Base-by-base conservation (phyloP, 2,888 invertebrate genomes). In the Eledona agricola region DNA sequence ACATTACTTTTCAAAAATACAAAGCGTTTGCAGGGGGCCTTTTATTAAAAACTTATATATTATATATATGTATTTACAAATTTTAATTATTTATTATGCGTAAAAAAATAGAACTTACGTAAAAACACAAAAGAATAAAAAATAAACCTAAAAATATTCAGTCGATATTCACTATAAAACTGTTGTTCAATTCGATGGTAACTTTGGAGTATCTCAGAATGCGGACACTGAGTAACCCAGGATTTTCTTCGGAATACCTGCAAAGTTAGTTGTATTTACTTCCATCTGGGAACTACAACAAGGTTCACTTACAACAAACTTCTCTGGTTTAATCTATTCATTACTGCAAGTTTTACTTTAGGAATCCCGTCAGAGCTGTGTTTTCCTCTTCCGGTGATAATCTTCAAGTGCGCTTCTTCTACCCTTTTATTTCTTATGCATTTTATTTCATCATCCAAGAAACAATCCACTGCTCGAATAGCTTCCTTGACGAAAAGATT, bases 331-430 rank as follows among this genome's bases (percentile, higher is more conserved):
- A 93, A 77, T 38, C 84, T 80, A 4, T 77, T 78, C 50, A 81
- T 80, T 0, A 90, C 84, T 4, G 86, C 85, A 0, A 88, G 90
- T 65, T 88, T 87, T 2, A 93, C 79, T 34, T 79, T 81, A 0
- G 91, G 83, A 2, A 79, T 76, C 0, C 86, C 83, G 1, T 83
- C 83, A 0, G 73, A 73, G 66, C 90, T 92, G 59, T 89, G 86
- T 1, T 79, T 72, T 0, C 93, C 93, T 11, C 88, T 76, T 0
- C 93, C 93, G 0, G 93, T 93, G 32, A 93, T 87, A 5, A 93
- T 81, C 63, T 78, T 84, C 16, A 85, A 63, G 51, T 58, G 55
- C 31, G 51, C 52, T 28, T 34, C 40, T 61, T 69, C 77, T 25
- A 45, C 9, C 59, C 60, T 75, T 64, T 61, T 71, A 64, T 64